phyloP scores from a whole-genome alignment of 2,888 invertebrate genomes.

The Tigriopus californicus region DNA sequence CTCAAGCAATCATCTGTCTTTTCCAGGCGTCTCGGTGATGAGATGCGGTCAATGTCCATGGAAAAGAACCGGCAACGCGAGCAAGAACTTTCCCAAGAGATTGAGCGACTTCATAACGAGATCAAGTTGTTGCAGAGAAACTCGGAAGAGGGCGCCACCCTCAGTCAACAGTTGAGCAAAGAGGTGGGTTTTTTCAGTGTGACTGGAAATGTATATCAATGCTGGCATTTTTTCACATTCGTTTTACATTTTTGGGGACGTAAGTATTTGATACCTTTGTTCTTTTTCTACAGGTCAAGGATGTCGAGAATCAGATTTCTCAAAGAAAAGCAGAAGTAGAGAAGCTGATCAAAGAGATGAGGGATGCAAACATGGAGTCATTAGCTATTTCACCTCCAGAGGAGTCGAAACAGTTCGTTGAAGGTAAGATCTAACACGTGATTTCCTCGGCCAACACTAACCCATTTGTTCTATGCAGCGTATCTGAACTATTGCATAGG shows the following conservation, averaged over 20 bases:
- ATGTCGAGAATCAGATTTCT: conserved; percentile 17
- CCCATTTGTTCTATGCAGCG: not conserved
- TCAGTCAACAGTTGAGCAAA: conserved; percentile 26
- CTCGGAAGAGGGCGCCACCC: conserved; percentile 62
- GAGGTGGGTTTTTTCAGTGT: not conserved
- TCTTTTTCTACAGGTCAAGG: conserved; percentile 17
- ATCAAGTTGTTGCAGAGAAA: conserved; percentile 72
- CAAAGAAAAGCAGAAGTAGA: conserved; percentile 19
- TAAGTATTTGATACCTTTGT: not conserved
- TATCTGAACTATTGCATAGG: conserved; percentile 6
- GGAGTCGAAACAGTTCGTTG: conserved; percentile 59
- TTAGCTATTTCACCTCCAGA: conserved; percentile 58
- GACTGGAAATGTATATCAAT: not conserved
- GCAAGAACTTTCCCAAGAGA: conserved; percentile 39
- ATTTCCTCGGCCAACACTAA: not conserved
- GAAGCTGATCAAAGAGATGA: conserved; percentile 20
- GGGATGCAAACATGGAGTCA: conserved; percentile 70
- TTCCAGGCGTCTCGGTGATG: conserved; percentile 5
- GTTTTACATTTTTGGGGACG: too few relatives aligned
- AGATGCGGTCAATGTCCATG: conserved; percentile 3
- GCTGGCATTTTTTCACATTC: too few relatives aligned
- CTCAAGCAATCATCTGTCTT: too few relatives aligned
- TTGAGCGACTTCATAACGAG: conserved; percentile 70
- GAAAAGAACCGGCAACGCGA: conserved; percentile 17
- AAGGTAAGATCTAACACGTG: conserved; percentile 37